Base-by-base conservation (phyloP, 2,113 vertebrate genomes). In the Mus spicilegus region DNA sequence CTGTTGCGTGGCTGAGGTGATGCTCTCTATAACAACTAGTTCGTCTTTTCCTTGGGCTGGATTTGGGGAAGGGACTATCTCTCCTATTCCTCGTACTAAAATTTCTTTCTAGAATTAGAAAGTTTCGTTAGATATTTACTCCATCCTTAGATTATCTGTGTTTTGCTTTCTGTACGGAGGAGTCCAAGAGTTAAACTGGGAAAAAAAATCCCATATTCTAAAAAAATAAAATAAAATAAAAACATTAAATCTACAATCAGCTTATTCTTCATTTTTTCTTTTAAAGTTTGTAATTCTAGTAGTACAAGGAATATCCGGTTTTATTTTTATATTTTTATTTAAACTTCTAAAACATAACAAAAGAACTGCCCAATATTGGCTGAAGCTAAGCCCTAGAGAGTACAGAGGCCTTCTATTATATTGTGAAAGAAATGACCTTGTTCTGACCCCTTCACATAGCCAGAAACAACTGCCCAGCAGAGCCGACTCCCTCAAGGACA, bases 311-410 rank as follows among this genome's bases (percentile, higher is more conserved):
- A 58, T 88, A 82, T 73, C 67, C 4, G 49, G 3, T 4, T 3
- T 92, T 17, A 3, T 69, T 72, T 91, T 82, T 51, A 63, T 42
- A 76, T 49, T 92, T 94, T 93, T 84, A 17, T 87, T 90, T 91
- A 42, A 65, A 73, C 5, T 46, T 49, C 26, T 85, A 36, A 95
- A 88, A 77, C 12, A 2, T 87, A 87, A 87, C 12, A 85, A 73
- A 69, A 93, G 16, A 85, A 61, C 30, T 85, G 65, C 30, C 67
- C 76, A 85, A 84, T 14, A 56, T 11, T 28, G 87, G 19, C 30
- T 58, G 72, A 93, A 84, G 33, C 28, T 19, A 85, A 9, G 54
- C 82, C 42, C 49, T 88, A 61, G 82, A 73, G 61, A 87, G 54
- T 93, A 69, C 13, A 56, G 61, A 92, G 76, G 2, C 7, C 61